Base-by-base conservation (phyloP, 2,888 invertebrate species). In the Caenorhabditis sulstoni region DNA sequence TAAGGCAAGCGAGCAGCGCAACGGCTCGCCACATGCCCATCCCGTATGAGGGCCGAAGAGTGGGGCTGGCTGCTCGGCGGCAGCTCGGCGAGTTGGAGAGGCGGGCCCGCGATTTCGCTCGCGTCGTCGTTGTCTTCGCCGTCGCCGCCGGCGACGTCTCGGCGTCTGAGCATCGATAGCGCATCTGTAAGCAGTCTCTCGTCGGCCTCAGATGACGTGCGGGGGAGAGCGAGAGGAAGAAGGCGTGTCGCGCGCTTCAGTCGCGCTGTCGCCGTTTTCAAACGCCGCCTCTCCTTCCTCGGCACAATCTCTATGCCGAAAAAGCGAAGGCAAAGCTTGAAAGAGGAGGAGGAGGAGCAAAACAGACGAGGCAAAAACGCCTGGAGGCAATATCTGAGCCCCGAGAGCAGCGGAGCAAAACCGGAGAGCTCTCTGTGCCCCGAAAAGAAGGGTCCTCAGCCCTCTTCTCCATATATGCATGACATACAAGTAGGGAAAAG, bases 1-100 rank as follows among this genome's bases (percentile, higher is more conserved):
- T 45, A 65, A 80, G 70, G 62, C 70, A 75, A 57, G 80, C 80
- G 68, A 80, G 70, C 65, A 80, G 58, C 50, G 47, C 80, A 62
- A 80, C 62, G 58, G 62, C 75, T 68, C 71, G 80, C 80, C 80
- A 80, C 80, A 76, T 79, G 74, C 74, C 74, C 80, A 80, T 80
- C 75, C 75, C 80, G 80, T 80, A 66, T 66, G 70, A 75, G 75
- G 75, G 67, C 64, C 70, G 75, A 75, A 75, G 74, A 75, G 70
- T 79, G 79, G 68, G 50, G 57, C 50, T 44, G 49, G 76, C 58
- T 64, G 66, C 66, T 61, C 66, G 61, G 35, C 16, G 53, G 57
- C 70, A 39, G 64, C 70, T 61, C 55, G 65, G 55, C 61, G 73
- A 79, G 55, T 55, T 61, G 23, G 67, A 66, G 78, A 67, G 61